Evolutionary conservation across 1,140 invertebrate genomes (phyloP).

Genomic region (Hermetia illucens): DNA sequence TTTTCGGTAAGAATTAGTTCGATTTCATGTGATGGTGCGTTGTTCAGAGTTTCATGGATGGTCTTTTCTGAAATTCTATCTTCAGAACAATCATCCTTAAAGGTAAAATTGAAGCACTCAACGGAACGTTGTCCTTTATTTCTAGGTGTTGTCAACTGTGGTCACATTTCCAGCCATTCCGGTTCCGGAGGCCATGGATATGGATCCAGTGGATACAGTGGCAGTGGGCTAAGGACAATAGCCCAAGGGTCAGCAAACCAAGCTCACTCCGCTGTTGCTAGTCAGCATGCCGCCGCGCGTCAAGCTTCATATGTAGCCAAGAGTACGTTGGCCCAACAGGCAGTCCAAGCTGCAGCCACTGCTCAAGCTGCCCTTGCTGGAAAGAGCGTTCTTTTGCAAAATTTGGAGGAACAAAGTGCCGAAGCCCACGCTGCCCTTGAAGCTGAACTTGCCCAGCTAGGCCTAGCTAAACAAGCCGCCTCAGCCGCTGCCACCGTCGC

Average conservation of each 20-base stretch:
- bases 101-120: too few species aligned
- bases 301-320: slow-evolving; percentile 34
- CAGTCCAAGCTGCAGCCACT: slow-evolving; percentile 31
- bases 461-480: slow-evolving; percentile 33
- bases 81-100: too few species aligned
- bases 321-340: slow-evolving; percentile 32
- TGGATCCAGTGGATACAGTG: slow-evolving; percentile 2
- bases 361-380: slow-evolving; percentile 35
- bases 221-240: slow-evolving; percentile 28
- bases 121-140: too few species aligned
- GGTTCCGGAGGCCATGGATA: too few species aligned
- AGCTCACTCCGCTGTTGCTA: slow-evolving; percentile 32
- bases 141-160: too few species aligned
- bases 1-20: too few species aligned
- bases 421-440: slow-evolving; percentile 30
- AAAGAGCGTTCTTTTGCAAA: slow-evolving; percentile 33
- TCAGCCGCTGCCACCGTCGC: slow-evolving; percentile 30
- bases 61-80: too few species aligned
- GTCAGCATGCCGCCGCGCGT: slow-evolving; percentile 24
- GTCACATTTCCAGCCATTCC: too few species aligned
- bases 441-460: slow-evolving; percentile 30
- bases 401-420: slow-evolving; percentile 31
- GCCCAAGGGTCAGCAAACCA: slow-evolving; percentile 48
- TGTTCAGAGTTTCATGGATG: too few species aligned
- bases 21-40: too few species aligned